Conservation (phyloP, 1,140 invertebrate species). For the Eumaeus atala region DNA sequence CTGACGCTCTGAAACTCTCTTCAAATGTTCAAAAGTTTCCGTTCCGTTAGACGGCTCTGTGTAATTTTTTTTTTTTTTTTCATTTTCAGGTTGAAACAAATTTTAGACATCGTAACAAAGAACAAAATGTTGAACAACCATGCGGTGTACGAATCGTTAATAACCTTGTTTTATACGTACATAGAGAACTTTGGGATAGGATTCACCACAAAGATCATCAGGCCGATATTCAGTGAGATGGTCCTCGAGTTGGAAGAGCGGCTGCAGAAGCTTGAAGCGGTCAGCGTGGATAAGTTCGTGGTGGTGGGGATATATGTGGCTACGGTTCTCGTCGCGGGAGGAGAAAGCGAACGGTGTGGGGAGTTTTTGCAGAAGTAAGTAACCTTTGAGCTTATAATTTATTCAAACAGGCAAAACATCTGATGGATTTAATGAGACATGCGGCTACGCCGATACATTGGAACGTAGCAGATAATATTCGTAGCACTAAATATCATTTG, state of each 20-base stretch:
- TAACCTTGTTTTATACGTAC: conserved; percentile 52
- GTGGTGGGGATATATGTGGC: conserved; percentile 65
- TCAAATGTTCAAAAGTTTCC: no score
- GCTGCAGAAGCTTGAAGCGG: conserved; percentile 58
- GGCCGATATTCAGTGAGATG: conserved; percentile 52
- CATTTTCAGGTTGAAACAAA: conserved; percentile 56
- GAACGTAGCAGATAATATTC: no score
- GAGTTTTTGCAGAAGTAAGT: conserved; percentile 70
- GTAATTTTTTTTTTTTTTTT: conserved; percentile 13
- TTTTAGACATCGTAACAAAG: conserved; percentile 45
- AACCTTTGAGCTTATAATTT: conserved; percentile 4
- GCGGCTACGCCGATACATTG: no score
- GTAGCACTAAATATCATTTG: no score
- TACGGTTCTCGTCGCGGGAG: conserved; percentile 41
- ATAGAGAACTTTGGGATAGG: conserved; percentile 51
- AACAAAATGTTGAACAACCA: conserved; percentile 49
- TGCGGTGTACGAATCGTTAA: conserved; percentile 44
- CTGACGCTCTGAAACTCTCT: no score
- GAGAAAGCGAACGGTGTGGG: conserved; percentile 37
- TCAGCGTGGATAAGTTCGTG: conserved; percentile 51
- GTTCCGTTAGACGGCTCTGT: not conserved
- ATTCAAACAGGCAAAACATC: not conserved
- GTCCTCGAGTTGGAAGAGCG: conserved; percentile 58
- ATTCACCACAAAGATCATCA: conserved; percentile 49
- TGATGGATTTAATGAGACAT: no score